phyloP scores from a whole-genome alignment of 2,797 vertebrate genomes.

The Harpagifer antarcticus region DNA sequence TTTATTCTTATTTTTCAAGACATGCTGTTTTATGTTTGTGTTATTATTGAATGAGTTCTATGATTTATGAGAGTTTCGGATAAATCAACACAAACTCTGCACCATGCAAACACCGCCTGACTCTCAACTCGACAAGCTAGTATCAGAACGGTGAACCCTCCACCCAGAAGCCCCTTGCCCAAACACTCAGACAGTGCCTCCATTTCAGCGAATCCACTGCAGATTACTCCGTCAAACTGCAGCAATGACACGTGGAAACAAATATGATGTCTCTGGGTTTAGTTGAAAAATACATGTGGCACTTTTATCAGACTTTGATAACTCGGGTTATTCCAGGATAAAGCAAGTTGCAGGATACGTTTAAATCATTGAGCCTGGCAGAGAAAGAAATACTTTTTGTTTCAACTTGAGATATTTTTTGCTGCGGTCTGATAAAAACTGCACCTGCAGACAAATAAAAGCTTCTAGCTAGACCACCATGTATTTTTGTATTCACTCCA shows the following conservation, averaged over 20 bases:
- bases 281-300: conserved; percentile 45
- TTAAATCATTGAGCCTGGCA: conserved; percentile 48
- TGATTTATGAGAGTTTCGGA: background rate
- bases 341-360: conserved; percentile 37
- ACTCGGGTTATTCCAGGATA: too few species aligned
- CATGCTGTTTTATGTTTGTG: background rate
- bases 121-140: background rate
- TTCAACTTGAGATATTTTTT: conserved; percentile 25
- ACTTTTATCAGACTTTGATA: conserved; percentile 64
- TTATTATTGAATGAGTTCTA: background rate
- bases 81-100: background rate
- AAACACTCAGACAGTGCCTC: conserved; percentile 28
- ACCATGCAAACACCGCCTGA: background rate
- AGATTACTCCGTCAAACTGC: conserved; percentile 52
- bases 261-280: conserved; percentile 53
- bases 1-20: background rate
- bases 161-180: conserved; percentile 16
- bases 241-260: conserved; percentile 58
- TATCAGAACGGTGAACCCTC: conserved; percentile 2
- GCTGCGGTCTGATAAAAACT: conserved; percentile 17
- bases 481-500: conserved; percentile 17
- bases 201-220: conserved; percentile 41
- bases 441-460: conserved; percentile 34
- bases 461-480: background rate
- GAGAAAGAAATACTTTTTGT: conserved; percentile 23